These are phyloP conservation scores for Acestrorhynchus altus DNA, from an alignment of 2,797 vertebrate species.

Conservation along the genomic window DNA sequence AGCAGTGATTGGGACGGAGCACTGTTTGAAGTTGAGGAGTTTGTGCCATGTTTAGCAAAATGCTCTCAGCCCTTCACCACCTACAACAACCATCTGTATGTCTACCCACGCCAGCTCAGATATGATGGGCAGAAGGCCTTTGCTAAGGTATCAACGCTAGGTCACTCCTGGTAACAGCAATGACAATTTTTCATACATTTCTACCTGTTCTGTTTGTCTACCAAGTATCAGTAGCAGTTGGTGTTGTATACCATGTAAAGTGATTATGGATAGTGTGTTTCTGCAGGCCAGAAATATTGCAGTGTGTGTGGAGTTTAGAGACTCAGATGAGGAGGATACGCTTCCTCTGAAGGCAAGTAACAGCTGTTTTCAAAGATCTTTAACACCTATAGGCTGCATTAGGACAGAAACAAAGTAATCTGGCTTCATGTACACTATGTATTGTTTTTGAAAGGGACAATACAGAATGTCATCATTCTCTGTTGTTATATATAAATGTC, in stretches of 20 bases:
- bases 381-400: background rate
- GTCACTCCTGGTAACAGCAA: background rate
- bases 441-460: no score
- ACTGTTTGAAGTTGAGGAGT: conserved; percentile 94
- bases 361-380: background rate
- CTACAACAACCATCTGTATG: conserved; percentile 97
- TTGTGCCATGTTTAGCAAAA: conserved; percentile 93
- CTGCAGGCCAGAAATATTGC: conserved; percentile 95
- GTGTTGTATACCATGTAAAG: background rate
- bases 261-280: conserved; percentile 6
- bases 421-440: no score
- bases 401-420: no score
- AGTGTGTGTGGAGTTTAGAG: conserved; percentile 93
- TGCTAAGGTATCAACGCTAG: conserved; percentile 82
- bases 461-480: no score
- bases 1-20: conserved; percentile 76
- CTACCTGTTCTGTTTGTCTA: background rate
- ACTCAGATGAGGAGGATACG: conserved; percentile 92
- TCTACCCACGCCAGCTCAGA: conserved; percentile 93
- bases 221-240: background rate
- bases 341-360: conserved; percentile 85
- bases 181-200: no score
- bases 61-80: conserved; percentile 93
- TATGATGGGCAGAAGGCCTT: conserved; percentile 96
- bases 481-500: no score